These are phyloP conservation scores for Ostrea edulis DNA, from an alignment of 1,140 invertebrate genomes.

Conservation along the genomic window DNA sequence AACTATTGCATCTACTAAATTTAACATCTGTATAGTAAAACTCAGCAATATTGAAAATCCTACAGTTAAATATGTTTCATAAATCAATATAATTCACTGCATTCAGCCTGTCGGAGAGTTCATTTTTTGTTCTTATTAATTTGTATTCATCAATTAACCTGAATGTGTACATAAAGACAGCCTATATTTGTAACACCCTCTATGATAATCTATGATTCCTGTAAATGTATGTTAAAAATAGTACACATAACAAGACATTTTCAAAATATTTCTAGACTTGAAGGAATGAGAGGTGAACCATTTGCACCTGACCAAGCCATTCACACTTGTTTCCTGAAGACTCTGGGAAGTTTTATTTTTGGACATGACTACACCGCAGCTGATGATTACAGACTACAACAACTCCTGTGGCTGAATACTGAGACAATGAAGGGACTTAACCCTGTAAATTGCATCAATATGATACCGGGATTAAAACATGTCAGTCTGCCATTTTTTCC, in stretches of 20 bases:
- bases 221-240: too few species aligned
- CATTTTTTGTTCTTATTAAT: too few species aligned
- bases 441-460: slow-evolving; percentile 31
- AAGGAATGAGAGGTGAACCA: background rate
- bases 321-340: background rate
- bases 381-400: background rate
- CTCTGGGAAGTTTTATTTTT: slow-evolving; percentile 3
- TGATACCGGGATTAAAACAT: slow-evolving; percentile 29
- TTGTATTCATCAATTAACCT: too few species aligned
- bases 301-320: background rate
- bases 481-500: background rate
- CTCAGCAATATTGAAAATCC: too few species aligned
- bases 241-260: background rate
- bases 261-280: background rate
- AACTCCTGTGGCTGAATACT: background rate
- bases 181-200: too few species aligned
- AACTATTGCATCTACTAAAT: too few species aligned
- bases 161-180: too few species aligned
- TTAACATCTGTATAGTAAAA: too few species aligned
- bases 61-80: too few species aligned
- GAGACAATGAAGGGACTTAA: slow-evolving; percentile 4
- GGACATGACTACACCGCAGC: background rate
- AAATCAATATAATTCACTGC: too few species aligned
- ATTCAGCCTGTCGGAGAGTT: too few species aligned
- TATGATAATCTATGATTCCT: too few species aligned